phyloP scores from a whole-genome alignment of 35 echinoderm and acorn worm species.

The Ophiothrix spiculata region DNA sequence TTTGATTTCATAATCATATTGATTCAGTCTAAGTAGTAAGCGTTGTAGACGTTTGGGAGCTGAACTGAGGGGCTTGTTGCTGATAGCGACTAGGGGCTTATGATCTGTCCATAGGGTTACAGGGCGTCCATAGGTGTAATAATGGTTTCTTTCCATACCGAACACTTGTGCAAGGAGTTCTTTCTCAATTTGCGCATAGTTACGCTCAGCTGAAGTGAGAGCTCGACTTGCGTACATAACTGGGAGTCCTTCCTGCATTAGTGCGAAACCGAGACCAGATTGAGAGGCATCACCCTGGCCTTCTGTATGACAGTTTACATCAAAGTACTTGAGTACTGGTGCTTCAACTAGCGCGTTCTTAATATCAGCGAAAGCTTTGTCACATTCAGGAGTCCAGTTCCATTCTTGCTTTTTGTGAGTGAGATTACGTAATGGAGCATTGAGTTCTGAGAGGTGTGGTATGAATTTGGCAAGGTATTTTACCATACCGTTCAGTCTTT shows the following conservation, averaged over 20 bases:
- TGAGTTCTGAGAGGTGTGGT: slow-evolving; percentile 37
- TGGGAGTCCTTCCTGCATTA: slow-evolving; percentile 52
- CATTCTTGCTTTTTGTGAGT: slow-evolving; percentile 46
- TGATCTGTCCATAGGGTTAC: slow-evolving; percentile 65
- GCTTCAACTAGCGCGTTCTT: slow-evolving; percentile 15
- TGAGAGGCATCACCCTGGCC: slow-evolving; percentile 59
- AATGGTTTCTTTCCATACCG: slow-evolving; percentile 55
- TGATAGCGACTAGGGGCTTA: slow-evolving; percentile 63
- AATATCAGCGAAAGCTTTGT: slow-evolving; percentile 34
- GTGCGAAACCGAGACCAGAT: slow-evolving; percentile 29
- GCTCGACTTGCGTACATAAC: slow-evolving; percentile 52
- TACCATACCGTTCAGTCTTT: slow-evolving; percentile 39
- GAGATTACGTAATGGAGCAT: slow-evolving; percentile 46
- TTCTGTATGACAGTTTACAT: slow-evolving; percentile 21
- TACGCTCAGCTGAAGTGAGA: slow-evolving; percentile 57
- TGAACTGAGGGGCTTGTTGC: slow-evolving; percentile 42
- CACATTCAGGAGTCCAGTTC: slow-evolving; percentile 34
- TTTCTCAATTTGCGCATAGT: slow-evolving; percentile 67
- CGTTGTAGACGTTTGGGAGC: slow-evolving; percentile 62
- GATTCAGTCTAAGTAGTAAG: slow-evolving; percentile 49
- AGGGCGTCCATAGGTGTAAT: slow-evolving; percentile 50
- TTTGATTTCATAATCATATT: slow-evolving; percentile 57
- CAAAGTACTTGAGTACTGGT: slow-evolving; percentile 56
- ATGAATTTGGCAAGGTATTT: slow-evolving; percentile 46
- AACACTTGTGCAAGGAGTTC: slow-evolving; percentile 64